A percentile compares a stretch with the other conserved stretches of the same genome.
phyloP scores from a whole-genome alignment of 2,797 vertebrate species.

The Bradypodion pumilum region DNA sequence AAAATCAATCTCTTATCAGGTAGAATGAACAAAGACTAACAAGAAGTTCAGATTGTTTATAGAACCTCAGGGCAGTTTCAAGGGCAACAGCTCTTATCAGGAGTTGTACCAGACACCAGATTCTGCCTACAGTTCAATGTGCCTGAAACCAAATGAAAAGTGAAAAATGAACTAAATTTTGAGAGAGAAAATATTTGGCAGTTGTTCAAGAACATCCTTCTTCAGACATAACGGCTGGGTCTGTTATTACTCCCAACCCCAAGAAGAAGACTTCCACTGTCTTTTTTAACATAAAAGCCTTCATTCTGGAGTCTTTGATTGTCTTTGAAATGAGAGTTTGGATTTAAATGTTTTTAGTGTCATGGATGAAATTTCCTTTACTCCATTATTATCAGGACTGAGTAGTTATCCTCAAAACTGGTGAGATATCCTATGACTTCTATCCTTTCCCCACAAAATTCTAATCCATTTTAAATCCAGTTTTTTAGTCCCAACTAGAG shows the following conservation, averaged over 20 bases:
- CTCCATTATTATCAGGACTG: not conserved
- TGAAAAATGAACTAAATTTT: constrained; percentile 26
- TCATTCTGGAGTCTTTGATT: constrained; percentile 2
- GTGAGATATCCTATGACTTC: not conserved
- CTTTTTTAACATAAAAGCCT: not conserved
- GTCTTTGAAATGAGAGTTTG: constrained; percentile 31
- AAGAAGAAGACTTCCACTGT: not conserved
- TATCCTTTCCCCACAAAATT: not conserved
- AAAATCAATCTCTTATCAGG: constrained; percentile 43
- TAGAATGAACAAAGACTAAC: constrained; percentile 20
- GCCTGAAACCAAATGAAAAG: constrained; percentile 29
- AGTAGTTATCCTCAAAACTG: not conserved
- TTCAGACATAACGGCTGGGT: constrained; percentile 25
- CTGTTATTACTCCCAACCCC: not conserved
- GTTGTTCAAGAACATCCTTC: constrained; percentile 1
- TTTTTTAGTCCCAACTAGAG: no score
- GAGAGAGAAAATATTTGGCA: not conserved
- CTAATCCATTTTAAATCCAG: not conserved
- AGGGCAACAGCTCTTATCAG: constrained; percentile 37
- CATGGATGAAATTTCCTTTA: not conserved
- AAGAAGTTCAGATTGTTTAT: constrained; percentile 27
- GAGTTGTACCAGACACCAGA: constrained; percentile 21
- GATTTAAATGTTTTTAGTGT: not conserved
- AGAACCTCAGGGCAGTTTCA: constrained; percentile 22
- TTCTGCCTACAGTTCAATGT: constrained; percentile 50